Conservation (phyloP, 2,113 vertebrate genomes). For the Ptyas mucosa region DNA sequence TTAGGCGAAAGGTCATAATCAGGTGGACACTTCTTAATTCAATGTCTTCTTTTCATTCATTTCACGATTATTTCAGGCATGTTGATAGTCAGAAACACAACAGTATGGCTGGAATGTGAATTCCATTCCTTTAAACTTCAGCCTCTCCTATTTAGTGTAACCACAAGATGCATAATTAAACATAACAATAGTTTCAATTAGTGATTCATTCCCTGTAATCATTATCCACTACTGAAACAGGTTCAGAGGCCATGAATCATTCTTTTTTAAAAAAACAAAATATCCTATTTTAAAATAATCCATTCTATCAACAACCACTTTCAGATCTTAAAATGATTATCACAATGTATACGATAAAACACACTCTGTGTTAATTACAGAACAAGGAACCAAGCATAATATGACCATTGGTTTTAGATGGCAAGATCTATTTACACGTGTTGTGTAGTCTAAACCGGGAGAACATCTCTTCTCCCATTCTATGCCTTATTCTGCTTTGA, state of each 20-base stretch:
- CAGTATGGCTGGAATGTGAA: neutral
- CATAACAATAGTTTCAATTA: neutral
- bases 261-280: neutral
- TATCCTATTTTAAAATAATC: neutral
- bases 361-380: neutral
- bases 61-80: neutral
- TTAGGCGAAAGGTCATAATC: neutral
- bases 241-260: neutral
- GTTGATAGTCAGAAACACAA: neutral
- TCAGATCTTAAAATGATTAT: neutral
- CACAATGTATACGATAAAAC: neutral
- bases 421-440: neutral
- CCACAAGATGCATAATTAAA: neutral
- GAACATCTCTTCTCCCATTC: neutral
- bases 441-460: neutral
- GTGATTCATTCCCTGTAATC: neutral
- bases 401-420: neutral
- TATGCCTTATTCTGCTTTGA: slow-evolving; percentile 42
- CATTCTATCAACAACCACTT: neutral
- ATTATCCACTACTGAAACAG: neutral
- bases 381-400: neutral
- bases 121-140: neutral
- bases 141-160: neutral
- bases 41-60: neutral
- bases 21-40: neutral